These are phyloP conservation scores for Halictus rubicundus DNA, from an alignment of 1,140 invertebrate species.

Conservation along the genomic window DNA sequence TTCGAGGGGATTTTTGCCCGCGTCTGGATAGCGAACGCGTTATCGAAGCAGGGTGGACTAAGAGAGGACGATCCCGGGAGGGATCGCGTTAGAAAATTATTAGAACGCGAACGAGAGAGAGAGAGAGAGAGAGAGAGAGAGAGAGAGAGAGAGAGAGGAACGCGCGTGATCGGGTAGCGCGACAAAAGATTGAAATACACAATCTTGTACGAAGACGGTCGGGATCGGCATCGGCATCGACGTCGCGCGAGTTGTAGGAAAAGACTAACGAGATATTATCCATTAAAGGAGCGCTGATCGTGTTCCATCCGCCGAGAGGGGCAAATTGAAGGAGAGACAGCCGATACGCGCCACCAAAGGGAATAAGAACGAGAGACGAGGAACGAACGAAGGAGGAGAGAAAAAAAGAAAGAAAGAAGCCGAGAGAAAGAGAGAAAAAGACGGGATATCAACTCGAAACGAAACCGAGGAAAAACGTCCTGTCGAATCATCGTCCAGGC, in stretches of 20 bases:
- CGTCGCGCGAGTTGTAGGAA: not conserved
- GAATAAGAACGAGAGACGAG: not conserved
- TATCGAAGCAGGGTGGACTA: not conserved
- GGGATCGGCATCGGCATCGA: not conserved
- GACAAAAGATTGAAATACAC: not conserved
- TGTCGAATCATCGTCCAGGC: constrained; percentile 40
- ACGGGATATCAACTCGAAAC: not conserved
- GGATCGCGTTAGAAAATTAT: constrained; percentile 10
- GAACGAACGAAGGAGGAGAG: no score
- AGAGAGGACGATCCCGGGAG: not conserved
- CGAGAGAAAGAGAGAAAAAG: not conserved
- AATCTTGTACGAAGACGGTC: not conserved
- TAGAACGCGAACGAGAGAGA: not conserved
- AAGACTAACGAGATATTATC: constrained; percentile 15
- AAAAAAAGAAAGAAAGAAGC: not conserved
- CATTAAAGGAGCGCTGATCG: constrained; percentile 13
- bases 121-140: not conserved
- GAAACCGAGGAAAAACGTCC: constrained; percentile 21
- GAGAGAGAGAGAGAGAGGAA: no score
- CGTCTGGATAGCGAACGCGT: no score
- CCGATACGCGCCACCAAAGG: not conserved
- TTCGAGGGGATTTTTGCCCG: no score
- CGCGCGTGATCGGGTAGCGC: not conserved
- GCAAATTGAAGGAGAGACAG: not conserved
- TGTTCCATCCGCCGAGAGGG: not conserved